A percentile compares a stretch with the other conserved stretches of the same genome.
phyloP scores from a whole-genome alignment of 2,113 vertebrate species.

The Pogonocichla stellata region DNA sequence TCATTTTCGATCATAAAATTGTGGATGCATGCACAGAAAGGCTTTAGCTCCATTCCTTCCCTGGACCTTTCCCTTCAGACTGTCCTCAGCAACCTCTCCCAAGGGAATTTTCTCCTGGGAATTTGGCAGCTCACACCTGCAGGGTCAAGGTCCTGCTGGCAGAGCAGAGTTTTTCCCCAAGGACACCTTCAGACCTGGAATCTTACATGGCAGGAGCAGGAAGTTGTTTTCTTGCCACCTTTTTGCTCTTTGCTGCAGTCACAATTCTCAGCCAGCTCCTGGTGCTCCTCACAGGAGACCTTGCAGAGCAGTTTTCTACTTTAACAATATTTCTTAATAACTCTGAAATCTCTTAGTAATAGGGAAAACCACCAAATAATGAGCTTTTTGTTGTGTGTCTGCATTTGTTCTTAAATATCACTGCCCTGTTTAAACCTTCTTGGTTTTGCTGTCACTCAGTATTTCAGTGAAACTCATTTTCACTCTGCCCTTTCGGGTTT shows the following conservation, averaged over 20 bases:
- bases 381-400: background rate
- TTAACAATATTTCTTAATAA: background rate
- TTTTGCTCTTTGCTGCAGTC: background rate
- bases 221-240: background rate
- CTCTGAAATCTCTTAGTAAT: background rate
- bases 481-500: background rate
- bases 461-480: background rate
- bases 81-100: background rate
- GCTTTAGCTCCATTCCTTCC: background rate
- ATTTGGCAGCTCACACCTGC: background rate
- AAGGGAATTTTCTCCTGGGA: background rate
- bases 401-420: background rate
- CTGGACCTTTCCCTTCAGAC: rapidly evolving
- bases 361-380: background rate
- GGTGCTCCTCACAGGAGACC: background rate
- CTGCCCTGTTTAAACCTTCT: background rate
- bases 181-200: background rate
- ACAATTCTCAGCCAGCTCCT: background rate
- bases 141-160: background rate
- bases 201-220: background rate
- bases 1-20: background rate
- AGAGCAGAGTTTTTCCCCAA: background rate
- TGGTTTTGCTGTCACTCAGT: background rate
- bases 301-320: background rate
- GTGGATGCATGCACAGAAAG: background rate